Evolutionary conservation across 2,113 vertebrate species (phyloP), one percentile per base, ranked within the genome.

Genomic region (Ursus arctos): DNA sequence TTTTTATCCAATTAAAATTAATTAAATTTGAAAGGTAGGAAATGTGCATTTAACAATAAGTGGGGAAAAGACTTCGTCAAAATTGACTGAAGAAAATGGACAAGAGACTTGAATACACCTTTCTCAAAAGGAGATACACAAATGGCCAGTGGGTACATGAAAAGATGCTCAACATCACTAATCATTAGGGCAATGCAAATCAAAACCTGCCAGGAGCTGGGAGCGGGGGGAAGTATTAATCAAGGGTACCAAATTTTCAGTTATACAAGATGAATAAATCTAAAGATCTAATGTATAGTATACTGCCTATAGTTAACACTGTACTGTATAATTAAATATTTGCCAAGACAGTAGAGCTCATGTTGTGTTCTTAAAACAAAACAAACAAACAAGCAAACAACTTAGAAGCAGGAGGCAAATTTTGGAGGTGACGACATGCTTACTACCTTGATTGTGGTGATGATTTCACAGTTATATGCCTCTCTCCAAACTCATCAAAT

Each of bases 1-100:
- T 1, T 71, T 94, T 96, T 96, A 80, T 28, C 31, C 84, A 47
- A 47, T 84, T 85, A 92, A 88, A 88, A 59, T 43, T 36, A 88
- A 51, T 94, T 22, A 53, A 91, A 76, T 85, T 88, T 59, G 7
- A 65, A 94, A 90, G 26, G 9, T 69, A 14, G 28, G 13, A 92
- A 89, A 76, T 79, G 40, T 21, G 0, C 7, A 83, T 87, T 87
- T 87, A 79, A 51, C 3, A 88, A 91, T 81, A 69, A 59, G 28
- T 81, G 24, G 3, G 15, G 72, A 47, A 90, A 77, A 61, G 0
- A 3, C 11, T 10, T 80, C 67, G 24, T 8, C 14, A 69, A 55
- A 95, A 69, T 51, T 89, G 47, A 86, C 26, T 71, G 22, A 88
- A 36, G 3, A 72, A 79, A 71, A 94, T 80, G 53, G 61, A 47